Evolutionary conservation across 2,888 invertebrate genomes (phyloP).

Genomic region (Callimorpha dominula): DNA sequence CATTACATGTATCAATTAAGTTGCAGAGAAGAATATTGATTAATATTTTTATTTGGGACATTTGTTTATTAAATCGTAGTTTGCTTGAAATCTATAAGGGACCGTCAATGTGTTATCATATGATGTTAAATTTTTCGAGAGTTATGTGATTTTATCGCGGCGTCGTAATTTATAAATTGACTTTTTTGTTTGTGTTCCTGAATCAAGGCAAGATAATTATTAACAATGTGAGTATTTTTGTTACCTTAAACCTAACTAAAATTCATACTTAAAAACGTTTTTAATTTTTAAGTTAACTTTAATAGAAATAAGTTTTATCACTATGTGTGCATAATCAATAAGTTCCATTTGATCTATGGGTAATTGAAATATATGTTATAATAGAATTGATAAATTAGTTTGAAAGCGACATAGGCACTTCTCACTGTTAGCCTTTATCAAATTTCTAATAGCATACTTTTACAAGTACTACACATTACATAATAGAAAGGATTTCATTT

Average conservation of each 20-base stretch:
- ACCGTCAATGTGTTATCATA: conserved; percentile 22
- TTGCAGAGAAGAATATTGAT: conserved; percentile 58
- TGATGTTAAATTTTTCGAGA: conserved; percentile 26
- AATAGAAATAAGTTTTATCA: neutral
- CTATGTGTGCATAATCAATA: conserved; percentile 12
- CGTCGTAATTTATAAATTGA: conserved; percentile 40
- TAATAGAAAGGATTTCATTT: no score
- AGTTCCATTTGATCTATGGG: neutral
- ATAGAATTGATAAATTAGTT: neutral
- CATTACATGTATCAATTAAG: conserved; percentile 35
- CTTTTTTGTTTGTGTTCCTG: conserved; percentile 23
- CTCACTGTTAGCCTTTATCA: neutral
- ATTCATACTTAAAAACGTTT: neutral
- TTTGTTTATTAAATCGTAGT: conserved; percentile 21
- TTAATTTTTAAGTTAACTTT: neutral
- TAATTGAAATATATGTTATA: neutral
- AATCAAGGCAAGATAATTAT: conserved; percentile 23
- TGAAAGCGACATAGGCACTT: neutral
- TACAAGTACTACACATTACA: neutral
- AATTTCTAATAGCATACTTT: neutral
- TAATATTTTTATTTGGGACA: conserved; percentile 46
- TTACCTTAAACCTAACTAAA: neutral
- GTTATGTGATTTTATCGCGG: conserved; percentile 43
- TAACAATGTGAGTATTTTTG: conserved; percentile 44
- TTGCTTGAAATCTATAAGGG: conserved; percentile 26